Conservation (phyloP, 2,888 invertebrate species). For the Acanthopleura granulata region DNA sequence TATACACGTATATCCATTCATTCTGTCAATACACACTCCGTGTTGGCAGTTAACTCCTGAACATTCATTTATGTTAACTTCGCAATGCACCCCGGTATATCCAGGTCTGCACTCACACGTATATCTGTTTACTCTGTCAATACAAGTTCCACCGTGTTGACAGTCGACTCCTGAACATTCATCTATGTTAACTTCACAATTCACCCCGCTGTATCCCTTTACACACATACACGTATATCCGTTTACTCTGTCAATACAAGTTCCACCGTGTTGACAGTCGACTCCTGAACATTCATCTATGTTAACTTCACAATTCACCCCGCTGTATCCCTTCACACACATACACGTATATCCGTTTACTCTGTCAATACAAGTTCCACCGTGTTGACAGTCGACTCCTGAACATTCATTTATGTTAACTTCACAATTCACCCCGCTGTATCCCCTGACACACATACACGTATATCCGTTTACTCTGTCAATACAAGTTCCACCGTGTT, state of each 20-base stretch:
- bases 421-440: constrained; percentile 14
- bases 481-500: constrained; percentile 14
- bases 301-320: constrained; percentile 22
- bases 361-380: constrained; percentile 17
- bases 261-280: constrained; percentile 20
- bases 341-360: constrained; percentile 21
- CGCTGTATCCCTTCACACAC: constrained; percentile 22
- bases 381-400: constrained; percentile 8
- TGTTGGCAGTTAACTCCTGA: neutral
- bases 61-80: constrained; percentile 17
- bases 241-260: constrained; percentile 5
- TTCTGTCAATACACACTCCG: neutral
- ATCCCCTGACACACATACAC: neutral
- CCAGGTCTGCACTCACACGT: neutral
- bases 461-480: neutral
- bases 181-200: neutral
- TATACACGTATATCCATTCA: neutral
- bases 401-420: constrained; percentile 23
- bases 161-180: neutral
- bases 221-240: neutral
- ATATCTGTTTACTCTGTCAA: neutral
- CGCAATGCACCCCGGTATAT: neutral
- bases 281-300: constrained; percentile 21
- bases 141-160: neutral
- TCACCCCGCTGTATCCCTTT: neutral